Conservation (phyloP, 2,113 vertebrate species). For the Hyaena hyaena region DNA sequence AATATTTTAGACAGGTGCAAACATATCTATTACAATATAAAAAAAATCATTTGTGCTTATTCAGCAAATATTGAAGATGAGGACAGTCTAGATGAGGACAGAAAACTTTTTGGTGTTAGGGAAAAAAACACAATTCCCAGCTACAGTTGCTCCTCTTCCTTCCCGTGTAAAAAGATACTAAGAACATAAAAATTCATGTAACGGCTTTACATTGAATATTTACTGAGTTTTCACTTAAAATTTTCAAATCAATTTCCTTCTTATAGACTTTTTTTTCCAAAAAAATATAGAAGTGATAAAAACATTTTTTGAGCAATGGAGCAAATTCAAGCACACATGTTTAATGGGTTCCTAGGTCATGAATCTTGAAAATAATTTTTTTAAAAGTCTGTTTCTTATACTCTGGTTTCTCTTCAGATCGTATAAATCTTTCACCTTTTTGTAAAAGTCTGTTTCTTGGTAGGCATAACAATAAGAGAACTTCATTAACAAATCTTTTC, state of each 20-base stretch:
- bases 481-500: not conserved
- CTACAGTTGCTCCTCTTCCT: not conserved
- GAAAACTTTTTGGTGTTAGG: not conserved
- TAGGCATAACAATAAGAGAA: not conserved
- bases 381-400: constrained; percentile 44
- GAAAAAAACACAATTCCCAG: constrained; percentile 45
- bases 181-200: not conserved
- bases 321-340: constrained; percentile 41
- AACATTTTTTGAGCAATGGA: not conserved
- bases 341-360: not conserved
- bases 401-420: too few species aligned
- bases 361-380: constrained; percentile 26
- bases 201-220: constrained; percentile 50
- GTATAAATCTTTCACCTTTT: too few species aligned
- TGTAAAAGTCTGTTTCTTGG: constrained; percentile 25
- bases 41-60: constrained; percentile 42
- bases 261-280: not conserved
- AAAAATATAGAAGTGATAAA: not conserved
- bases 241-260: constrained; percentile 57
- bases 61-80: not conserved
- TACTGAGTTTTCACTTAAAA: constrained; percentile 56
- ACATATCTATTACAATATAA: not conserved
- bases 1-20: not conserved
- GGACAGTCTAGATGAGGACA: not conserved
- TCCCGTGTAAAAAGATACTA: not conserved